Conservation (phyloP, 1,140 invertebrate genomes). For the Lysiphlebus fabarum region DNA sequence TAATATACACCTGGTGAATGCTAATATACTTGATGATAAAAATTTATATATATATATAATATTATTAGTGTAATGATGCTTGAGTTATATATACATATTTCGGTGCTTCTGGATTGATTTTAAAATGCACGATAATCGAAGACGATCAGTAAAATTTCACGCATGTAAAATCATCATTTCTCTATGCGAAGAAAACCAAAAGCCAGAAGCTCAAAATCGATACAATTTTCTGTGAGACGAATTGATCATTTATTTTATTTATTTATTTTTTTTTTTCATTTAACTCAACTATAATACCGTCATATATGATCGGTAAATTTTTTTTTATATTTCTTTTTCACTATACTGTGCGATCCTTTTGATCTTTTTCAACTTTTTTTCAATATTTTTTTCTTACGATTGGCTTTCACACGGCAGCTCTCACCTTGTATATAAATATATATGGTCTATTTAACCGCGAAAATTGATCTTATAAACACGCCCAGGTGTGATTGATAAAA, state of each 20-base stretch:
- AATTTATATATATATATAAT: slow-evolving; percentile 1
- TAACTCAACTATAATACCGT: too few relatives aligned
- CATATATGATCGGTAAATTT: too few relatives aligned
- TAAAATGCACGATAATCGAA: slow-evolving; percentile 31
- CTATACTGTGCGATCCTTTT: too few relatives aligned
- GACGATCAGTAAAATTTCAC: slow-evolving; percentile 29
- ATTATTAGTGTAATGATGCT: slow-evolving; percentile 9
- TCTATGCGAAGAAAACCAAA: background rate
- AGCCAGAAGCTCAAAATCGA: background rate
- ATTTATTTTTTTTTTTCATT: slow-evolving; percentile 1
- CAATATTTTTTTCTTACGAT: too few relatives aligned
- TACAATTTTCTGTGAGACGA: background rate
- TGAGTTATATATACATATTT: background rate
- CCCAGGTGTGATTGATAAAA: too few relatives aligned
- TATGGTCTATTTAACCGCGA: too few relatives aligned
- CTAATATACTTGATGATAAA: slow-evolving; percentile 26
- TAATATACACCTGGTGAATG: slow-evolving; percentile 40
- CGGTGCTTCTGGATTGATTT: slow-evolving; percentile 22
- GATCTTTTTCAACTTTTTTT: too few relatives aligned
- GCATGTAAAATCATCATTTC: slow-evolving; percentile 31
- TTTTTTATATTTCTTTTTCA: too few relatives aligned
- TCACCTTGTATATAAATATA: too few relatives aligned
- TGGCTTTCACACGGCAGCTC: too few relatives aligned
- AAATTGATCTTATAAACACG: too few relatives aligned
- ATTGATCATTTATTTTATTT: background rate